Percentiles rank a stretch among this genome's conserved stretches.
Conservation (phyloP, 2,113 vertebrate species). For the Platysternon megacephalum region DNA sequence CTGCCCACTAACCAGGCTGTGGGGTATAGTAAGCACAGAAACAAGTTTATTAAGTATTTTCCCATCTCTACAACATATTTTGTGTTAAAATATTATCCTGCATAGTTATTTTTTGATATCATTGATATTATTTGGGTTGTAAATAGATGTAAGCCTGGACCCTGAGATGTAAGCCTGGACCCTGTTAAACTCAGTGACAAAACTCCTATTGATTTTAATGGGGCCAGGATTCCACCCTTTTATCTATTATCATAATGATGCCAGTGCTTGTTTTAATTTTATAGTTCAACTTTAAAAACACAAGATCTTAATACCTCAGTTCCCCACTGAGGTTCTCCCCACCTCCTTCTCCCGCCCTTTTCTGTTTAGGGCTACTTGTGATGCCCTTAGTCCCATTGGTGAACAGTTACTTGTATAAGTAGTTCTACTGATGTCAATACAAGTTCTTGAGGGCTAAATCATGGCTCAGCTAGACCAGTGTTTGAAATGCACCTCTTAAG, state of each 20-base stretch:
- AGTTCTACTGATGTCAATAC: neutral
- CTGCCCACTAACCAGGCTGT: neutral
- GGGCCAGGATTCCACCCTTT: accelerated
- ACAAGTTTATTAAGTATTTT: neutral
- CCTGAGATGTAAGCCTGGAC: neutral
- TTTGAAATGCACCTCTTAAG: neutral
- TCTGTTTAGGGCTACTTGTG: neutral
- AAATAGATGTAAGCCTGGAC: neutral
- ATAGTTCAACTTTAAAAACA: neutral
- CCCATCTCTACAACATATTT: neutral
- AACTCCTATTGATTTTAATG: neutral
- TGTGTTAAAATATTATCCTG: neutral
- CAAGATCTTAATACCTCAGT: neutral
- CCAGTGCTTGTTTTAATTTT: neutral
- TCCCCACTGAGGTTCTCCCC: neutral
- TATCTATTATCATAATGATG: neutral
- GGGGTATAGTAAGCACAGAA: neutral
- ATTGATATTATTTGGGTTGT: neutral
- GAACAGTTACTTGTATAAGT: neutral
- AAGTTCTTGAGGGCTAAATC: neutral
- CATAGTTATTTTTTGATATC: neutral
- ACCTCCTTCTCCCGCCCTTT: neutral
- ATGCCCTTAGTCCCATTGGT: neutral
- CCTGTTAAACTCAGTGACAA: neutral
- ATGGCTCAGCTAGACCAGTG: accelerated